phyloP scores from a whole-genome alignment of 2,888 invertebrate species.

The Gastracanthus pulcherrimus region DNA sequence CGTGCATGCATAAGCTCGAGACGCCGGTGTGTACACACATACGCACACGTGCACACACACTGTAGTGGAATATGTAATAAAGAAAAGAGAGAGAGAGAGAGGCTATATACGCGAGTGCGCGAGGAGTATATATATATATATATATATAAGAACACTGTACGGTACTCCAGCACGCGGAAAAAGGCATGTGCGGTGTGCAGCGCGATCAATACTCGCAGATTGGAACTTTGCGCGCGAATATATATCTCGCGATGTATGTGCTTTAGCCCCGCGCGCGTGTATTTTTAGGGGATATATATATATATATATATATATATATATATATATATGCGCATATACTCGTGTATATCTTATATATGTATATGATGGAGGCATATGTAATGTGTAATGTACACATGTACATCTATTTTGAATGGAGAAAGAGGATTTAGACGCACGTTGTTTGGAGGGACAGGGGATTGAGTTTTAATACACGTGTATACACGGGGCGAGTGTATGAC shows the following conservation, averaged over 20 bases:
- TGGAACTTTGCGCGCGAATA: constrained; percentile 32
- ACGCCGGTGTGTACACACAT: neutral
- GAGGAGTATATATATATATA: too few relatives aligned
- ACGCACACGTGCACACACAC: neutral
- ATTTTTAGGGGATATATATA: neutral
- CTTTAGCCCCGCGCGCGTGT: neutral
- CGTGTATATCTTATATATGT: too few relatives aligned
- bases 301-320: too few relatives aligned
- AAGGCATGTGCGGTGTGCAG: neutral
- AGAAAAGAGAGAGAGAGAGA: neutral
- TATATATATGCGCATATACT: too few relatives aligned
- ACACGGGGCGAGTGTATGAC: neutral
- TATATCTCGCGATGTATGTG: neutral
- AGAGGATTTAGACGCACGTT: neutral
- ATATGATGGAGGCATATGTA: too few relatives aligned
- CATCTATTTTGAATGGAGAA: too few relatives aligned
- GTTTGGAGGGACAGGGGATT: neutral
- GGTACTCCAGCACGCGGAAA: too few relatives aligned
- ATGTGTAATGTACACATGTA: too few relatives aligned
- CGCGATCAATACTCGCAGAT: constrained; percentile 50
- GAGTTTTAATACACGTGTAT: neutral
- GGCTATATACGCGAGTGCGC: neutral
- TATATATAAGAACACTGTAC: too few relatives aligned
- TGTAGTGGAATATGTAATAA: constrained; percentile 25
- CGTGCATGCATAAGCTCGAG: neutral